phyloP scores from a whole-genome alignment of 1,140 invertebrate genomes.

The Tribolium madens region DNA sequence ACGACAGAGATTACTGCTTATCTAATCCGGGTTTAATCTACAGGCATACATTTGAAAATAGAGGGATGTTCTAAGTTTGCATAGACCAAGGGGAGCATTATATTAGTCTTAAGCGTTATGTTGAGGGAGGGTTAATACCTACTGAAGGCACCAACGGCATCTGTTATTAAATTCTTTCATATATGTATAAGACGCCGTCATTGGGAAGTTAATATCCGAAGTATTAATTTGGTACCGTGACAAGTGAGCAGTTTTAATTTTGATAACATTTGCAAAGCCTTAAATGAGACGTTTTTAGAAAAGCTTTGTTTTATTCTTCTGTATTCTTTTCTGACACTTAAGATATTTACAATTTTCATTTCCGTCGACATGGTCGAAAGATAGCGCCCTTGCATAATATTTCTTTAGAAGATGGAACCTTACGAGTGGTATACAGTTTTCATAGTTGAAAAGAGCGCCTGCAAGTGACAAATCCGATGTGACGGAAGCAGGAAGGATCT shows the following conservation, averaged over 20 bases:
- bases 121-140: neutral
- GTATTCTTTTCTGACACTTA: constrained; percentile 26
- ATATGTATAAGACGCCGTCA: neutral
- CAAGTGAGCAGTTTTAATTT: neutral
- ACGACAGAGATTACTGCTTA: constrained; percentile 39
- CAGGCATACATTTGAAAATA: constrained; percentile 24
- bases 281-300: constrained; percentile 9
- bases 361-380: neutral
- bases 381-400: constrained; percentile 1
- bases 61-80: constrained; percentile 15
- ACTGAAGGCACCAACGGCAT: neutral
- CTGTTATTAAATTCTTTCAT: constrained; percentile 11
- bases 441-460: constrained; percentile 17
- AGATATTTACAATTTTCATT: constrained; percentile 38
- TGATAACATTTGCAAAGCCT: neutral
- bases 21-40: constrained; percentile 40
- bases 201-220: neutral
- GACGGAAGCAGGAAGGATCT: constrained; percentile 4
- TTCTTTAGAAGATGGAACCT: constrained; percentile 2
- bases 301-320: constrained; percentile 3
- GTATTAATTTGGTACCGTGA: neutral
- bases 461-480: constrained; percentile 16
- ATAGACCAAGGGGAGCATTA: constrained; percentile 1
- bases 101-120: constrained; percentile 27
- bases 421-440: constrained; percentile 8